Base-by-base conservation (phyloP, 2,113 vertebrate genomes). In the Taxidea taxus region DNA sequence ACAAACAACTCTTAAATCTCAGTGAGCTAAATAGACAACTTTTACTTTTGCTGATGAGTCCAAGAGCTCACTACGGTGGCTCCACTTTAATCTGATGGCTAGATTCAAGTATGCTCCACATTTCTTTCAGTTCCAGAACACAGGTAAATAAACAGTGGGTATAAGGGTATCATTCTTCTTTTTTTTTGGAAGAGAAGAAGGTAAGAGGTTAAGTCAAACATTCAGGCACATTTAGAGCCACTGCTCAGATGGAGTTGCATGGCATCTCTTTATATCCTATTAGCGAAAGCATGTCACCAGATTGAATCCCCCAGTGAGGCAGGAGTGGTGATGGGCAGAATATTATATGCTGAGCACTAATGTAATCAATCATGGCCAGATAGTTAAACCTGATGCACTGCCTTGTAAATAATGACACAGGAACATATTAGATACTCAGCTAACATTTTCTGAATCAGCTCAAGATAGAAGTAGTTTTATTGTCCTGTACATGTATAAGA, bases 251-350 rank as follows among this genome's bases (percentile, higher is more conserved):
- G 5, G 44, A 72, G 13, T 27, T 31, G 14, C 2, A 20, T 80
- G 29, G 27, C 10, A 39, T 87, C 6, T 44, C 49, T 1, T 60
- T n/a, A n/a, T n/a, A 49, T 34, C 83, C 29, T 54, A 15, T 49
- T 49, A 47, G 27, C 1, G 6, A 74, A 75, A 96, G 9, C 29
- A n/a, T 81, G 27, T 31, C 70, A 66, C 14, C 29, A 74, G 25
- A n/a, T 70, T 25, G 90, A 93, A 29, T 14, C 3, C n/a, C 75
- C 27, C 10, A 49, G 4, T 37, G 51, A 2, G 14, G 0, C 1
- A 10, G 16, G 42, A 27, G 11, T 72, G 14, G 14, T 20, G 1
- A 4, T 18, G 9, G 25, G 0, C 4, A 51, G 31, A 49, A 1
- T 34, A 42, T 13, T 34, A 70, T 16, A 49, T 70, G 20, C 6